Evolutionary conservation across 2,113 vertebrate species (phyloP).

Genomic region (western clawed frog (Xenopus tropicalis)): DNA sequence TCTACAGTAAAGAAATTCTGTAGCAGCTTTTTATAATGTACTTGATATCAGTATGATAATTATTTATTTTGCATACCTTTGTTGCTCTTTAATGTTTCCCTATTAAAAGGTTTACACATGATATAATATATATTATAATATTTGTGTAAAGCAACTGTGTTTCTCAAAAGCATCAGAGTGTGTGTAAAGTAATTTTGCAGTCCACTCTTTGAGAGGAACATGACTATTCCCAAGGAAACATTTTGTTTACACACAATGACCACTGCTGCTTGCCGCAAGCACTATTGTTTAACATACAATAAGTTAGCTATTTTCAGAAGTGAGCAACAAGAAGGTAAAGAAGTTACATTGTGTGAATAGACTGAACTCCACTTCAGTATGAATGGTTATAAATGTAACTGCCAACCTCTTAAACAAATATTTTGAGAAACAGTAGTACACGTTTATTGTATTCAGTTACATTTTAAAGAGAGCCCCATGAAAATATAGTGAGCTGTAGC

Average conservation of each 20-base stretch:
- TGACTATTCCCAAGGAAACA: conserved; percentile 10
- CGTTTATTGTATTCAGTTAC: background rate
- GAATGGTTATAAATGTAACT: background rate
- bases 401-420: background rate
- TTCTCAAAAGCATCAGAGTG: no score
- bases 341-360: background rate
- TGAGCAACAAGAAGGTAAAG: background rate
- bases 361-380: background rate
- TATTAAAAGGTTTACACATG: no score
- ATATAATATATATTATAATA: no score
- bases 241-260: conserved; percentile 5
- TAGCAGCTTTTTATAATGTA: no score
- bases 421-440: background rate
- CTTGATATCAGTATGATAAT: no score
- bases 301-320: background rate
- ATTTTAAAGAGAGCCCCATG: no score
- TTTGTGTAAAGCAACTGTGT: no score
- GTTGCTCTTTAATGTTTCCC: no score
- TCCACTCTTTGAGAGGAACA: background rate
- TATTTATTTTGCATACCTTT: no score
- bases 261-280: conserved; percentile 10
- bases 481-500: no score
- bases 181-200: no score
- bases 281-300: conserved; percentile 22
- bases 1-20: no score